Evolutionary conservation across 2,888 invertebrate species (phyloP), one percentile per base, ranked within the genome.

Genomic region (Artemia sinica): DNA sequence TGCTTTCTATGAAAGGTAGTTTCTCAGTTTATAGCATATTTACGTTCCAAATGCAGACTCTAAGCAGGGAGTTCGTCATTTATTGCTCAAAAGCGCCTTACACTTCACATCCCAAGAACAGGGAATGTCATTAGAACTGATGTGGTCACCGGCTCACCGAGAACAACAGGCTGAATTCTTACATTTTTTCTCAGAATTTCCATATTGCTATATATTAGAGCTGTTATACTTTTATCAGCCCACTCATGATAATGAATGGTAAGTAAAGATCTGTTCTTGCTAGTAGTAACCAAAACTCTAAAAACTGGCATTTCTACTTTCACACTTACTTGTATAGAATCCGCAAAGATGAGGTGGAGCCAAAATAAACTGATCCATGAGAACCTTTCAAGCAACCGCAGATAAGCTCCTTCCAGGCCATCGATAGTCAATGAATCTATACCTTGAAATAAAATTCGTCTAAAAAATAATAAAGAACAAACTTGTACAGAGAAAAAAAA

Each of bases 291-390:
- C 28, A 28, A 28, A 28, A 28, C 28, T 28, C 1, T 28, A 28
- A 28, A 28, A 28, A 28, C 28, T 28, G 1, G 28, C 4, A 28
- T 28, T 28, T 28, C 63, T 1, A 58, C 11, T 66, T 28, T 66
- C 8, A 71, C 73, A 81, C 83, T 82, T 78, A 88, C 89, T 80
- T 14, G 84, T 81, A 75, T 83, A 91, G 76, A 91, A 91, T 7
- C 84, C 75, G 0, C 83, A 83, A 14, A 89, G 77, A 65, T 90
- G 77, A 41, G 83, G 80, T 0, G 90, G 89, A 1, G 90, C 87
- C 77, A 89, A 82, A 5, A 87, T 70, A 74, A 87, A 85, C 78
- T 91, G 90, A 77, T 91, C 91, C 69, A 85, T 77, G 0, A 85
- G 75, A 66, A 90, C 81, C 79, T 91, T 91, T 71, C 83, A 84